phyloP scores from a whole-genome alignment of 1,140 invertebrate species.

The Camponotus floridanus region DNA sequence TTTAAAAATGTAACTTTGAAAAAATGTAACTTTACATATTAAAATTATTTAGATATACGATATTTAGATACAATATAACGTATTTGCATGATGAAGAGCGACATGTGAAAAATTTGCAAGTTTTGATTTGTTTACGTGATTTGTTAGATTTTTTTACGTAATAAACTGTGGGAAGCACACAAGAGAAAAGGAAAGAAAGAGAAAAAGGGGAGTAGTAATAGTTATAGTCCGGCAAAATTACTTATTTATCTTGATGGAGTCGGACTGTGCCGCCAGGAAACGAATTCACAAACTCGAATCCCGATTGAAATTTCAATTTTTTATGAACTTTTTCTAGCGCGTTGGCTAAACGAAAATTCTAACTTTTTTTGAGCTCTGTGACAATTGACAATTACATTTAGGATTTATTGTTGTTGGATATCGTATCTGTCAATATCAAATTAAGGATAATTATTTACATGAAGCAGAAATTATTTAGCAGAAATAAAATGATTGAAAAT shows the following conservation, averaged over 20 bases:
- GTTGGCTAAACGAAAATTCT: background rate
- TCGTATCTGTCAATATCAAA: slow-evolving; percentile 5
- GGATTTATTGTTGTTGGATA: background rate
- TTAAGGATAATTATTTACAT: background rate
- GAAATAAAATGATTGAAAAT: background rate
- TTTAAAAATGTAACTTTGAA: slow-evolving; percentile 40
- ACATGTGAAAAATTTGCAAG: slow-evolving; percentile 11
- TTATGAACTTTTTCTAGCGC: slow-evolving; percentile 35
- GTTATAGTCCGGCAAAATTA: slow-evolving; percentile 37
- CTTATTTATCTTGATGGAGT: slow-evolving; percentile 15
- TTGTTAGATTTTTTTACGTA: slow-evolving; percentile 24
- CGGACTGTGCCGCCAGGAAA: background rate
- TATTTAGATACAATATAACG: slow-evolving; percentile 1
- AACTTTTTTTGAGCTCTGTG: background rate
- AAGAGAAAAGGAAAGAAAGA: no score
- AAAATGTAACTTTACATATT: slow-evolving; percentile 48
- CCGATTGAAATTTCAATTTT: slow-evolving; percentile 67
- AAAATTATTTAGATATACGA: slow-evolving; percentile 28
- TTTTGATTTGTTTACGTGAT: background rate
- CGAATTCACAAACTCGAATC: slow-evolving; percentile 11
- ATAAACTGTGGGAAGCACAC: background rate
- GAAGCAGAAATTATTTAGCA: background rate
- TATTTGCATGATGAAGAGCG: background rate
- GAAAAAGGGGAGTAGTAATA: slow-evolving; percentile 53
- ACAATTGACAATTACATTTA: background rate